phyloP scores from a whole-genome alignment of 2,797 vertebrate genomes.

The Streptopelia turtur region DNA sequence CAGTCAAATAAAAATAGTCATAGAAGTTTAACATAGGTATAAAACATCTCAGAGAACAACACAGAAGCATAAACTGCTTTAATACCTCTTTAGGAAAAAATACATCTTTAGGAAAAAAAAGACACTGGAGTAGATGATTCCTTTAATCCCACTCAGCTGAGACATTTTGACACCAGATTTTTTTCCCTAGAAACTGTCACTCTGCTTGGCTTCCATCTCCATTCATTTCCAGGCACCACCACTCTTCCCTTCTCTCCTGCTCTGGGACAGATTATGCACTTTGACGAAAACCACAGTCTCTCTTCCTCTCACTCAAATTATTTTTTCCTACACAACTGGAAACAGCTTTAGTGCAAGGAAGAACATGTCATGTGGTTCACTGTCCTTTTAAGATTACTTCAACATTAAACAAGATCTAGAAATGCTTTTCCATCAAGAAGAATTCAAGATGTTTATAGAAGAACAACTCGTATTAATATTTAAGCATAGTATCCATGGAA shows the following conservation, averaged over 20 bases:
- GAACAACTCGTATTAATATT: background rate
- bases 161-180: background rate
- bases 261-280: background rate
- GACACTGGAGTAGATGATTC: background rate
- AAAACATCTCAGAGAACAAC: background rate
- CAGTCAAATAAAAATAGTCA: background rate
- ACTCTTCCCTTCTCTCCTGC: background rate
- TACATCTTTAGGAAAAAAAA: background rate
- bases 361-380: rapidly evolving
- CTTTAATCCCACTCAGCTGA: background rate
- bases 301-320: background rate
- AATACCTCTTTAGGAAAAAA: background rate
- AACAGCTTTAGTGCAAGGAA: background rate
- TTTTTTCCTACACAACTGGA: background rate
- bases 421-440: background rate
- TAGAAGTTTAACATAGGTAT: background rate
- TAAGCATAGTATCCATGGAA: background rate
- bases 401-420: background rate
- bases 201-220: background rate
- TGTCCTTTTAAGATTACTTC: background rate
- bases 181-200: background rate
- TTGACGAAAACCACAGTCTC: background rate
- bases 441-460: background rate
- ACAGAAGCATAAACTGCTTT: background rate
- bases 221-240: background rate